Evolutionary conservation across 2,888 invertebrate species (phyloP), one percentile per base, ranked within the genome.

Genomic region (Coleophora deauratella): DNA sequence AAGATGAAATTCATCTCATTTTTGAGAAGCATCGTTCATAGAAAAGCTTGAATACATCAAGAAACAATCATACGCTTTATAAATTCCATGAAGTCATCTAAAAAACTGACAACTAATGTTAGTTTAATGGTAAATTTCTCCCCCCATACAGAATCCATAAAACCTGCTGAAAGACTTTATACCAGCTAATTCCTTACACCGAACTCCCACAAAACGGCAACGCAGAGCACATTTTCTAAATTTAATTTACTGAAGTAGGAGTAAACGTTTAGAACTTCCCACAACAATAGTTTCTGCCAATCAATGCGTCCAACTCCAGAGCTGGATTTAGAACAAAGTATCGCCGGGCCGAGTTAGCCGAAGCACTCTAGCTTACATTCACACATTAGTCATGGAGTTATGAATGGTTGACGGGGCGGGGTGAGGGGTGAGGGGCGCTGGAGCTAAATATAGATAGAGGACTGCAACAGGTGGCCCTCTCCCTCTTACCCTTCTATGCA

Each of bases 381-480:
- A 68, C 72, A 72, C 72, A 78, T 82, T 82, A 82, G 74, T 84
- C 82, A 81, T 61, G 57, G 65, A 72, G 71, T 73, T 76, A 78
- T 78, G 81, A 79, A 72, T 76, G 76, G 66, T 54, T 62, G 58
- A 62, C 56, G 62, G 63, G 59, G 59, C 57, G 52, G 46, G 55
- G 30, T 55, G 47, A 46, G 49, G 40, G 54, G 45, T 57, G 54
- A 50, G 48, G 45, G 45, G 46, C 34, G 61, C 77, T 82, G n/a
- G n/a, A n/a, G n/a, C n/a, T n/a, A n/a, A n/a, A n/a, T n/a, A 84
- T 69, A 82, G 71, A 79, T 82, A 82, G 79, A 63, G 49, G 48
- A 54, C 59, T 60, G 63, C 60, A 84, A 82, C 82, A 84, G 82
- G 82, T 84, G 82, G 78, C 66, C 63, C 53, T 30, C 47, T 52